These are phyloP conservation scores for Scrobipalpa atriplicella DNA, from an alignment of 2,888 invertebrate genomes.

Conservation along the genomic window DNA sequence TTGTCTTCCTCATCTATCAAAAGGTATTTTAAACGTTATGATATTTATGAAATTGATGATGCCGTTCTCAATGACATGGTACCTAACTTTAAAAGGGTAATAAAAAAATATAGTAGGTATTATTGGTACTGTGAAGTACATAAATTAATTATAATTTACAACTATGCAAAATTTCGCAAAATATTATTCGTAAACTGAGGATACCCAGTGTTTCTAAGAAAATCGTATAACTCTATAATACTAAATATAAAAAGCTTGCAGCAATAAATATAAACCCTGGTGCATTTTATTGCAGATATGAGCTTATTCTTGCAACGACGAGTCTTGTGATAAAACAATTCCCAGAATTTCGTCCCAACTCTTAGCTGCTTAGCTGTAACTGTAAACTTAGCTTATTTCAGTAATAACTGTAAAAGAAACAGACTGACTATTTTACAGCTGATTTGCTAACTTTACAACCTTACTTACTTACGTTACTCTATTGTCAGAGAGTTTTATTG, in stretches of 20 bases:
- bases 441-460: conserved; percentile 8
- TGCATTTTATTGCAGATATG: background rate
- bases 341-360: conserved; percentile 16
- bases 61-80: no score
- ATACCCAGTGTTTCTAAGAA: background rate
- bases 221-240: background rate
- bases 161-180: no score
- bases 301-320: conserved; percentile 6
- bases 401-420: conserved; percentile 19
- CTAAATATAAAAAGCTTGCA: background rate
- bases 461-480: background rate
- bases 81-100: no score
- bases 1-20: no score
- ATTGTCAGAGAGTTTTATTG: conserved; percentile 5
- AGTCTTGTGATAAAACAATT: conserved; percentile 15
- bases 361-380: conserved; percentile 10
- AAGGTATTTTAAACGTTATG: no score
- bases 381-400: conserved; percentile 13
- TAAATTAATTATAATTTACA: no score
- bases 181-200: no score
- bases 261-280: background rate
- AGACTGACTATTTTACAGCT: conserved; percentile 18
- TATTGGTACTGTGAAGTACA: no score
- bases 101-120: no score
- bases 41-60: no score